phyloP scores from a whole-genome alignment of 2,888 invertebrate species.

The Callyntrura sp. region DNA sequence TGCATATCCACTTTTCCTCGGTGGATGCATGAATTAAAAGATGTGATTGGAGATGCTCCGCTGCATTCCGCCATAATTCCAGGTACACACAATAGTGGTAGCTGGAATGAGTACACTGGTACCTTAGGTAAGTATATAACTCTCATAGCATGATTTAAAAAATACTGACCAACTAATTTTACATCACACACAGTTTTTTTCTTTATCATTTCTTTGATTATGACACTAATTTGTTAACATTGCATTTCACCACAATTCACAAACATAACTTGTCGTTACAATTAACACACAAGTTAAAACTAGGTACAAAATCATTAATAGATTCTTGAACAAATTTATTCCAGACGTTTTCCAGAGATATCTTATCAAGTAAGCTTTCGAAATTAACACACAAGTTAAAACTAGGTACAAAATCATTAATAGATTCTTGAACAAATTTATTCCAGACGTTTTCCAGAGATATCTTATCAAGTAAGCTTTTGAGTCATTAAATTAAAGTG shows the following conservation, averaged over 20 bases:
- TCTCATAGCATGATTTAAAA: not conserved
- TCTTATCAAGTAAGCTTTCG: constrained; percentile 77
- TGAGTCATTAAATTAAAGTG: not conserved
- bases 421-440: constrained; percentile 53
- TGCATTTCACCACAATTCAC: not conserved
- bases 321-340: constrained; percentile 52
- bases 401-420: constrained; percentile 51
- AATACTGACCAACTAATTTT: not conserved
- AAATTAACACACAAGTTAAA: not conserved
- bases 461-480: constrained; percentile 80
- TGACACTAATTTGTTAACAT: constrained; percentile 1
- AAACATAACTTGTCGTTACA: constrained; percentile 2
- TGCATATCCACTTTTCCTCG: constrained; percentile 93
- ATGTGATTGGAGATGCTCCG: constrained; percentile 87
- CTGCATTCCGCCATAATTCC: constrained; percentile 89
- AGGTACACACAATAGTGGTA: constrained; percentile 90
- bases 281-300: constrained; percentile 27
- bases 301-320: constrained; percentile 54
- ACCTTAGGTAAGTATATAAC: constrained; percentile 82
- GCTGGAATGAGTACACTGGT: constrained; percentile 87
- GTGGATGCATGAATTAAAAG: constrained; percentile 89
- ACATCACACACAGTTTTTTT: not conserved
- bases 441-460: constrained; percentile 79
- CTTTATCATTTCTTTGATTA: not conserved
- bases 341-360: constrained; percentile 80